phyloP scores from a whole-genome alignment of 2,888 invertebrate species.

The Rhamnusium bicolor region DNA sequence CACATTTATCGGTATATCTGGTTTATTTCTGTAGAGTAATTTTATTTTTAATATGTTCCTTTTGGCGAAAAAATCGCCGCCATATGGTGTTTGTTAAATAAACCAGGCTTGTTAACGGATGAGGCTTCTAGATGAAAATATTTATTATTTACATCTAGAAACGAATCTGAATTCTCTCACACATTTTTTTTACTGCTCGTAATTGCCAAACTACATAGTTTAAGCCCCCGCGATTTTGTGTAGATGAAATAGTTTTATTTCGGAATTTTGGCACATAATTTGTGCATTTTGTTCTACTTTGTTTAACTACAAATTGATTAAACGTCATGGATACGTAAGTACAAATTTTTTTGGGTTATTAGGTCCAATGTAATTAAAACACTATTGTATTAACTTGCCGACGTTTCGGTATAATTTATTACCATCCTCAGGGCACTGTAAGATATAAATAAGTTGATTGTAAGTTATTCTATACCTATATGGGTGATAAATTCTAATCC shows the following conservation, averaged over 20 bases:
- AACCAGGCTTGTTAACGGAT: conserved; percentile 28
- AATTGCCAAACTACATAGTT: neutral
- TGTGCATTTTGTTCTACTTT: too few relatives aligned
- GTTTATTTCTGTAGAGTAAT: conserved; percentile 45
- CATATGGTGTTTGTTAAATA: conserved; percentile 40
- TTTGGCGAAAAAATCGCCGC: conserved; percentile 46
- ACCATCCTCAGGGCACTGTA: too few relatives aligned
- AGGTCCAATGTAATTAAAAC: too few relatives aligned
- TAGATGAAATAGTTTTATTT: neutral
- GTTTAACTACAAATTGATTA: too few relatives aligned
- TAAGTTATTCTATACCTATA: too few relatives aligned
- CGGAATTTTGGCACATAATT: neutral
- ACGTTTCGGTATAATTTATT: too few relatives aligned
- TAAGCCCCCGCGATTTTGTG: conserved; percentile 1
- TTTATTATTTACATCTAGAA: conserved; percentile 28
- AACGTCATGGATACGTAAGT: too few relatives aligned
- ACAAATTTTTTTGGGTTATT: too few relatives aligned
- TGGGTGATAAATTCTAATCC: too few relatives aligned
- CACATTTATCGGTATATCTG: conserved; percentile 38
- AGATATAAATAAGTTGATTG: too few relatives aligned
- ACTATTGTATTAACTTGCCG: too few relatives aligned
- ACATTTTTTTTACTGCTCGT: neutral
- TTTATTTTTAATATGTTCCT: conserved; percentile 40
- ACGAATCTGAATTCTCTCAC: conserved; percentile 6
- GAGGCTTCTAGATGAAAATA: conserved; percentile 19